Evolutionary conservation across 2,888 invertebrate species (phyloP).

Genomic region (Dermolepida albohirtum): DNA sequence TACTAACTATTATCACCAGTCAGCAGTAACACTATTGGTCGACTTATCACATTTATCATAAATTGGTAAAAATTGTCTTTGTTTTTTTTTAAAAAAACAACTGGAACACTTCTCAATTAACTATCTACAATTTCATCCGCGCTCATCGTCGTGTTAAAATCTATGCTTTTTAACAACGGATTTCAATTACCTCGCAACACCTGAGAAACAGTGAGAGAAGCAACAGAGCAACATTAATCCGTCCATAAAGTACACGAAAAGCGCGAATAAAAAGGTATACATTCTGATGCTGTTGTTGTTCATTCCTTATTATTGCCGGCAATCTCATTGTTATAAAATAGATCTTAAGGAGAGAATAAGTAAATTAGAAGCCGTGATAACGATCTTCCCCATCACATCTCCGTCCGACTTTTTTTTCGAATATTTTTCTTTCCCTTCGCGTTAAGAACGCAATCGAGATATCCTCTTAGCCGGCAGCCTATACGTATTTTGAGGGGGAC

Average conservation of each 20-base stretch:
- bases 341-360: conserved; percentile 81
- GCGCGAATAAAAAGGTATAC: conserved; percentile 34
- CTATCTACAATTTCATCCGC: too few species aligned
- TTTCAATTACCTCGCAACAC: conserved; percentile 29
- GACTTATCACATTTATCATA: too few species aligned
- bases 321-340: conserved; percentile 72
- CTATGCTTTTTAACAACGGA: conserved; percentile 26
- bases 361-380: conserved; percentile 85
- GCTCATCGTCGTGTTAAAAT: conserved; percentile 6
- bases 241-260: conserved; percentile 8
- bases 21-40: too few species aligned
- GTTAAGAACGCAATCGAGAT: conserved; percentile 60
- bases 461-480: conserved; percentile 55
- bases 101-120: too few species aligned
- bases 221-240: not conserved
- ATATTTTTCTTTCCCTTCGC: conserved; percentile 36
- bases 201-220: conserved; percentile 3
- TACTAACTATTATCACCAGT: too few species aligned
- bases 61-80: too few species aligned
- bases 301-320: conserved; percentile 59
- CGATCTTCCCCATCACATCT: conserved; percentile 73
- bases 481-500: conserved; percentile 52
- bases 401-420: conserved; percentile 51
- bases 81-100: too few species aligned
- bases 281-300: conserved; percentile 40